phyloP scores from a whole-genome alignment of 2,888 invertebrate species.

The Ophonus ardosiacus region DNA sequence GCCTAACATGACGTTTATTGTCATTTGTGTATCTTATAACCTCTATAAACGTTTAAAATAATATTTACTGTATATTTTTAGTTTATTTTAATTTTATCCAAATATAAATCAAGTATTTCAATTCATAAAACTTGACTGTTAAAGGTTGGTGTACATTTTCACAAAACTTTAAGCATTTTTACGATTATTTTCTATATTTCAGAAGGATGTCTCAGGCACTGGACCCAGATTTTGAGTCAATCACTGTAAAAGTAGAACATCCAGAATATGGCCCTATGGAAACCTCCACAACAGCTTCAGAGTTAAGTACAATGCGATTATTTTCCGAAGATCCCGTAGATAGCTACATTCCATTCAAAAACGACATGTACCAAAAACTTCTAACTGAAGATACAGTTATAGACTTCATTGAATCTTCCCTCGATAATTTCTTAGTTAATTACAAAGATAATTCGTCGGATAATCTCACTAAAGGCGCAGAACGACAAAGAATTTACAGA shows the following conservation, averaged over 20 bases:
- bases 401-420: slow-evolving; percentile 53
- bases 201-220: neutral
- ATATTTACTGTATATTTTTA: neutral
- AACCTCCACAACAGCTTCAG: slow-evolving; percentile 40
- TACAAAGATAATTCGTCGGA: slow-evolving; percentile 27
- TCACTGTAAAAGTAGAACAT: slow-evolving; percentile 58
- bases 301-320: slow-evolving; percentile 48
- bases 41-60: neutral
- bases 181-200: neutral
- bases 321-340: slow-evolving; percentile 30
- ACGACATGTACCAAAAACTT: slow-evolving; percentile 45
- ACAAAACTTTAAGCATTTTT: neutral
- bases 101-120: too few species aligned
- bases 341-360: slow-evolving; percentile 31
- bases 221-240: slow-evolving; percentile 13
- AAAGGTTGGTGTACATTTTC: neutral
- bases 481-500: slow-evolving; percentile 49
- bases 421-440: slow-evolving; percentile 49
- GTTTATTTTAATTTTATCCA: neutral
- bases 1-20: neutral
- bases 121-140: too few species aligned
- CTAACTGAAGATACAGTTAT: slow-evolving; percentile 48
- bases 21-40: neutral
- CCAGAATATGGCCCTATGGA: slow-evolving; percentile 59
- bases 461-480: slow-evolving; percentile 51